Evolutionary conservation across 1,140 invertebrate species (phyloP), one percentile per base, ranked within the genome.

Genomic region (Trichonephila clavata): DNA sequence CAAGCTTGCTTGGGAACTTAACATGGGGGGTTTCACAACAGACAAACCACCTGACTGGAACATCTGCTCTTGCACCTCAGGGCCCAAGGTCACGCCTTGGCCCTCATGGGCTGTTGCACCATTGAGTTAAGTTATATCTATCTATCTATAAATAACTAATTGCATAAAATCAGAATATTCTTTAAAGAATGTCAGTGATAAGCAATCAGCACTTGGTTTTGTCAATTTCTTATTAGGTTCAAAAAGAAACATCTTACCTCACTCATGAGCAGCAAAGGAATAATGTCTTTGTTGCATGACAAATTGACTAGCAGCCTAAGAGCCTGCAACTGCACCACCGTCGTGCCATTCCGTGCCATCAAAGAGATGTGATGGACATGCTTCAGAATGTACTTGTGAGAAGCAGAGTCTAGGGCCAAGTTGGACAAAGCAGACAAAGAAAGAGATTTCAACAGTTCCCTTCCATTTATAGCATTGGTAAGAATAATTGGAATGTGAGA

Each of bases 261-360:
- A 88, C 97, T 97, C 94, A 97, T 97, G 80, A 97, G 95, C 43
- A 97, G 95, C 94, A 96, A 96, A 21, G 97, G 97, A 24, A 97
- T 96, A 96, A 97, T 96, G 89, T 97, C 96, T 94, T 96, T 95
- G 95, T 97, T 97, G 94, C 96, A 97, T 6, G 97, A 97, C 6
- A 97, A 95, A 95, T 97, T 97, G 77, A 97, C 97, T n/a, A 97
- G 95, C 50, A 97, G 95, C 94, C 97, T 96, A 0, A 97, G 95
- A 20, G 97, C 96, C 94, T 97, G 97, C 20, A 97, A 95, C 94
- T 96, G 95, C 59, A 96, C 50, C 95, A 94, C 91, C 94, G 95
- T 86, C 60, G 89, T 92, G 3, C 94, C 94, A 86, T 95, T 95
- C 92, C 96, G 96, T 10, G 96, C 94, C 20, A 96, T 95, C 18